Evolutionary conservation across 1,140 invertebrate genomes (phyloP).

Genomic region (Pteromalus puparum): DNA sequence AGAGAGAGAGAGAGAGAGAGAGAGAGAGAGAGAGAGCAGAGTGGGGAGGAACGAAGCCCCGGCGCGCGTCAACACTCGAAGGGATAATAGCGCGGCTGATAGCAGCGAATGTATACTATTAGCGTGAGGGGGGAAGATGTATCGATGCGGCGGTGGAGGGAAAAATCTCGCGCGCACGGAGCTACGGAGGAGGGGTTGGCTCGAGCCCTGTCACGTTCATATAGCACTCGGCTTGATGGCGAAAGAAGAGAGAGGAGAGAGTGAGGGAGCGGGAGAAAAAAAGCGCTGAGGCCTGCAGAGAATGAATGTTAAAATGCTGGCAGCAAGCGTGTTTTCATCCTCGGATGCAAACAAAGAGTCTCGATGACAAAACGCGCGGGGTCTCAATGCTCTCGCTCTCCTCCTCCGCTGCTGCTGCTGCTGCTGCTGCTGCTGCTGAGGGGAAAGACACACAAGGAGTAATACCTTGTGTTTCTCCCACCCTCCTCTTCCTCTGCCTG

Average conservation of each 20-base stretch:
- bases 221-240: constrained; percentile 9
- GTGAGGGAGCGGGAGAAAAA: constrained; percentile 55
- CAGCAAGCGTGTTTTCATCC: constrained; percentile 65
- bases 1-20: too few relatives aligned
- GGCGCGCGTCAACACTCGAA: background rate
- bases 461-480: constrained; percentile 55
- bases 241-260: constrained; percentile 33
- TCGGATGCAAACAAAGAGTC: constrained; percentile 67
- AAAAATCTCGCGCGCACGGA: constrained; percentile 9
- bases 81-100: background rate
- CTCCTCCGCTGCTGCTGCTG: too few relatives aligned
- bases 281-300: constrained; percentile 33
- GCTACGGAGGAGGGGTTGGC: background rate
- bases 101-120: background rate
- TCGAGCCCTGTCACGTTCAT: background rate
- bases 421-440: background rate
- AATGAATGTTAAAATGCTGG: constrained; percentile 53
- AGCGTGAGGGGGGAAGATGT: background rate
- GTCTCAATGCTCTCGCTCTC: constrained; percentile 59
- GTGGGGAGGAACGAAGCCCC: background rate
- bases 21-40: background rate
- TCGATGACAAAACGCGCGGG: constrained; percentile 68
- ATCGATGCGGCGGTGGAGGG: background rate
- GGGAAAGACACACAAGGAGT: constrained; percentile 58
- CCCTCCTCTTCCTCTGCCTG: background rate